Conservation (phyloP, 2,113 vertebrate species). For the Misgurnus anguillicaudatus region DNA sequence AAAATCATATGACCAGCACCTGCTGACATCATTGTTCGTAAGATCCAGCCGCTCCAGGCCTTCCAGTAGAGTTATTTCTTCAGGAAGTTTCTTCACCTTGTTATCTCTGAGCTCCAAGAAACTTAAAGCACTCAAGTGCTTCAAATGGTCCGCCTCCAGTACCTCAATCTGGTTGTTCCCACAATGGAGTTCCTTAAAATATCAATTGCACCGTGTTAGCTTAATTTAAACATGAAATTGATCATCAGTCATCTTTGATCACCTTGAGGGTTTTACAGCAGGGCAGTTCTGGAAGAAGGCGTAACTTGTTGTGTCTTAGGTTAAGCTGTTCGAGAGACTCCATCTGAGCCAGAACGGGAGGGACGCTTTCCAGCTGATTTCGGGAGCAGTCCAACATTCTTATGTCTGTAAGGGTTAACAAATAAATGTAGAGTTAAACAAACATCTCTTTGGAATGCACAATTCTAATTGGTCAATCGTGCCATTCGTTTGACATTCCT, state of each 20-base stretch:
- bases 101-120: slow-evolving; percentile 93
- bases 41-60: slow-evolving; percentile 90
- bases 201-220: neutral
- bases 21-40: slow-evolving; percentile 90
- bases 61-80: slow-evolving; percentile 81
- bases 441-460: slow-evolving; percentile 4
- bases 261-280: slow-evolving; percentile 84
- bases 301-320: slow-evolving; percentile 88
- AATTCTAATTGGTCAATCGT: neutral
- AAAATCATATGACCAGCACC: slow-evolving; percentile 63
- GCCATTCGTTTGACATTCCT: too few species aligned
- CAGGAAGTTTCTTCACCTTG: slow-evolving; percentile 86
- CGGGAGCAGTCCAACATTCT: slow-evolving; percentile 88
- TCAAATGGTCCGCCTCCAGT: slow-evolving; percentile 79
- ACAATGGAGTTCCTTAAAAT: slow-evolving; percentile 84
- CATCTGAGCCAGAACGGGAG: slow-evolving; percentile 81
- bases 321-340: slow-evolving; percentile 88
- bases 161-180: slow-evolving; percentile 92
- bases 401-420: slow-evolving; percentile 72
- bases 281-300: slow-evolving; percentile 78
- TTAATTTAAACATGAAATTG: neutral
- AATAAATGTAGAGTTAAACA: neutral
- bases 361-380: slow-evolving; percentile 86
- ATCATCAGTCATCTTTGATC: slow-evolving; percentile 20
- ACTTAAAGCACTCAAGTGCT: slow-evolving; percentile 79